phyloP scores from a whole-genome alignment of 2,888 invertebrate species.

The Acanthoscelides obtectus region DNA sequence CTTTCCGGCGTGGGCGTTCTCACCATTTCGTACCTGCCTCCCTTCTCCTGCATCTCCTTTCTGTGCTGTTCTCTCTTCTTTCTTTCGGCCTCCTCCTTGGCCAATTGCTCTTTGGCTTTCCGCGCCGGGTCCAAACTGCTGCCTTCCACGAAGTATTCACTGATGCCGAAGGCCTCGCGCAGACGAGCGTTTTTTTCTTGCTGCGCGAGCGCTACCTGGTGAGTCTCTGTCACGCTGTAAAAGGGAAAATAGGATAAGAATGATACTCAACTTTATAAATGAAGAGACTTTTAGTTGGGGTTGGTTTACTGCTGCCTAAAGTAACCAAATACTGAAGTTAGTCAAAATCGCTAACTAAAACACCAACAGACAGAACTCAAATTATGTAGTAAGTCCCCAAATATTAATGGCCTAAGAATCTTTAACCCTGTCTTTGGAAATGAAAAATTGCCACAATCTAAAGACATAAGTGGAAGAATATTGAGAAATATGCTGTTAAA shows the following conservation, averaged over 20 bases:
- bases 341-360: too few species aligned
- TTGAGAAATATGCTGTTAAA: too few species aligned
- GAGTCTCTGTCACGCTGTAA: constrained; percentile 81
- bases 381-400: too few species aligned
- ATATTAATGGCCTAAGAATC: too few species aligned
- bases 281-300: too few species aligned
- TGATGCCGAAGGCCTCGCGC: constrained; percentile 92
- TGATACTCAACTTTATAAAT: too few species aligned
- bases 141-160: constrained; percentile 90
- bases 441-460: too few species aligned
- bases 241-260: constrained; percentile 7
- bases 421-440: too few species aligned
- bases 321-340: too few species aligned
- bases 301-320: too few species aligned
- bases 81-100: constrained; percentile 43
- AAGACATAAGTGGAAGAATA: too few species aligned
- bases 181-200: constrained; percentile 91
- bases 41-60: constrained; percentile 48
- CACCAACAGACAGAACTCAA: too few species aligned
- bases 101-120: constrained; percentile 55
- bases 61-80: constrained; percentile 49
- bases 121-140: constrained; percentile 84
- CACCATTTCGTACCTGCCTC: constrained; percentile 64
- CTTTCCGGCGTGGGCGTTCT: constrained; percentile 68
- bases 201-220: constrained; percentile 94